Conservation (phyloP, 2,113 vertebrate species). For the Hirundichthys speculiger region DNA sequence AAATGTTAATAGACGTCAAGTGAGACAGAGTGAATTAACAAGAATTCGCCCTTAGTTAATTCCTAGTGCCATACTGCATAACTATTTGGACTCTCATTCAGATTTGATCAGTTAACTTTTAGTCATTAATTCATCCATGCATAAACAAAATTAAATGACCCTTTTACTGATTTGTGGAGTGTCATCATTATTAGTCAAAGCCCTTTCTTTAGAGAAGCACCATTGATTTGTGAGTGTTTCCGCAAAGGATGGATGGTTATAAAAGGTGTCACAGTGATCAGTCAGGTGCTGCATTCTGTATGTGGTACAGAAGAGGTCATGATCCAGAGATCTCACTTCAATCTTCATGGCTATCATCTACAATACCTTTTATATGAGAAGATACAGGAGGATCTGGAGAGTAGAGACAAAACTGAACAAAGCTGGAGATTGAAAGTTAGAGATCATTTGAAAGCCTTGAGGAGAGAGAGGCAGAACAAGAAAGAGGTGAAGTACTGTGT, state of each 20-base stretch:
- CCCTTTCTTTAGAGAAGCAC: too few species aligned
- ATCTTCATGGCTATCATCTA: conserved; percentile 3
- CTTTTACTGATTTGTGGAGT: too few species aligned
- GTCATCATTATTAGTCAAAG: too few species aligned
- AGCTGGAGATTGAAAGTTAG: conserved; percentile 14
- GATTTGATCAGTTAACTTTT: too few species aligned
- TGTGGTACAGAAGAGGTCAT: neutral
- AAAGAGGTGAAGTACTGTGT: conserved; percentile 27
- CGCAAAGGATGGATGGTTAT: conserved; percentile 2
- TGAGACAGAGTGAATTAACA: too few species aligned
- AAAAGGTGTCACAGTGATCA: neutral
- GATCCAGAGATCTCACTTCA: conserved; percentile 29
- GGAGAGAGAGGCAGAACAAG: conserved; percentile 12
- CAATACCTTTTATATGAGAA: neutral
- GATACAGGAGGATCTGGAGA: neutral
- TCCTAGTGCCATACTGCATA: too few species aligned
- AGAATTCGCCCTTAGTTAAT: too few species aligned
- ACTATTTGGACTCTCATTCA: too few species aligned
- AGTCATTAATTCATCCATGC: too few species aligned
- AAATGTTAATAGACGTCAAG: too few species aligned
- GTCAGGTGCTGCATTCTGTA: neutral
- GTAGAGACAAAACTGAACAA: conserved; percentile 7
- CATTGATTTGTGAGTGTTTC: conserved; percentile 10
- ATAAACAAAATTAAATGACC: too few species aligned
- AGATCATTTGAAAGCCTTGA: neutral